phyloP scores from a whole-genome alignment of 2,113 vertebrate genomes.

The Lonchura striata region DNA sequence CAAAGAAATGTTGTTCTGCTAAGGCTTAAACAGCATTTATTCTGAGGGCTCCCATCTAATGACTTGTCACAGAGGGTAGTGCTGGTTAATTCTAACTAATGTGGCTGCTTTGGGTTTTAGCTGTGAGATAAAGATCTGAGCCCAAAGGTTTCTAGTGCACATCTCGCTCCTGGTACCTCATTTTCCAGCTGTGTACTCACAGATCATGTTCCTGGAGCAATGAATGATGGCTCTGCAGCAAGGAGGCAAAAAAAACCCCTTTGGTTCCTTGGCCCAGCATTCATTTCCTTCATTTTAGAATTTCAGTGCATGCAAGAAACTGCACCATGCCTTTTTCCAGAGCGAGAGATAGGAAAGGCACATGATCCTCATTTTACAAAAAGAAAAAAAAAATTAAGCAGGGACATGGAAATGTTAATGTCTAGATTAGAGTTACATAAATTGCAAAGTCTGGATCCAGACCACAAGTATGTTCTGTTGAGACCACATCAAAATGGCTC shows the following conservation, averaged over 20 bases:
- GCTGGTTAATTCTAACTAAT: background rate
- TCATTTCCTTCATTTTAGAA: background rate
- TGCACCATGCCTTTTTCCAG: background rate
- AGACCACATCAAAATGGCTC: constrained; percentile 55
- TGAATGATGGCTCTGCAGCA: background rate
- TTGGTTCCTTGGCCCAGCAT: background rate
- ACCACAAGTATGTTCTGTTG: constrained; percentile 47
- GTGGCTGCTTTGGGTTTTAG: background rate
- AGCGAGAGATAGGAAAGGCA: background rate
- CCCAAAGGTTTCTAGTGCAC: background rate
- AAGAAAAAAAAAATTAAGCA: constrained; percentile 21
- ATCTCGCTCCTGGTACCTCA: background rate
- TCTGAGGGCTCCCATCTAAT: background rate
- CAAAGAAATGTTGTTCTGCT: constrained; percentile 2
- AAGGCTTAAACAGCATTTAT: background rate
- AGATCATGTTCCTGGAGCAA: rapidly evolving
- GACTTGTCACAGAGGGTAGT: background rate
- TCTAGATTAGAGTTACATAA: constrained; percentile 48
- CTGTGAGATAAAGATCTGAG: background rate
- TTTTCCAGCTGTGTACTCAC: background rate
- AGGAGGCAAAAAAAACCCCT: background rate
- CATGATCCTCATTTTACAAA: background rate
- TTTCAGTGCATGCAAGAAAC: background rate
- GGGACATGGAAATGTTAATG: constrained; percentile 15
- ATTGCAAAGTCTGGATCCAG: constrained; percentile 22